Base-by-base conservation (phyloP, 2,797 vertebrate genomes). In the Gadopsis bispinosus region DNA sequence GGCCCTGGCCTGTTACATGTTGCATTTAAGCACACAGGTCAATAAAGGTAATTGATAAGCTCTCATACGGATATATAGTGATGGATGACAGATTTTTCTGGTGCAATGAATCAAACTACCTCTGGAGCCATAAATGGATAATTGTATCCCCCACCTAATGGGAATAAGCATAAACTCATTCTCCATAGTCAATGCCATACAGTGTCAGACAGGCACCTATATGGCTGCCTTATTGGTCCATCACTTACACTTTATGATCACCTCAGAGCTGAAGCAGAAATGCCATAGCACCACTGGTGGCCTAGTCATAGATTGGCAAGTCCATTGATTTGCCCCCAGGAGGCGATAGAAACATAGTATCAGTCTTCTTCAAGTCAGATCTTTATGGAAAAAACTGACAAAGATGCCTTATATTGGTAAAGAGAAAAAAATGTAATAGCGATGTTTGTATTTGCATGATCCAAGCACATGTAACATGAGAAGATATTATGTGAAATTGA, bases 21-120 rank as follows among this genome's bases (percentile, higher is more conserved):
- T 89, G 79, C 80, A 76, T 90, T 86, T 87, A 88, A 77, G 85
- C 81, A 78, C 88, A 89, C 71, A 35, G 86, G 88, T 92, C 92
- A 92, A 94, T 93, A 86, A 81, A 92, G 74, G 83, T 92, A 91
- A 94, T 88, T 94, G 92, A 94, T 91, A 91, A 92, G 87, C 89
- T 89, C 84, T 92, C 90, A 87, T 87, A 89, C 12, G 43, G 86
- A 91, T 89, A 87, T 89, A 89, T 84, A 75, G 86, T 92, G 93
- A 93, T 90, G 83, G 92, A 92, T 93, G 90, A 78, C 78, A 58
- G 73, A 79, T 83, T 54, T 83, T 77, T 84, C 45, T 60, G 43
- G 37, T 29, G 75, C 81, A 41, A 88, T 91, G 35, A 88, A 90
- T 93, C 90, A 87, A 82, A 73, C 70, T 5, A 50, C 33, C 88